Evolutionary conservation across 1,140 invertebrate genomes (phyloP), one percentile per base, ranked within the genome.

Genomic region (Sarcophaga bullata): DNA sequence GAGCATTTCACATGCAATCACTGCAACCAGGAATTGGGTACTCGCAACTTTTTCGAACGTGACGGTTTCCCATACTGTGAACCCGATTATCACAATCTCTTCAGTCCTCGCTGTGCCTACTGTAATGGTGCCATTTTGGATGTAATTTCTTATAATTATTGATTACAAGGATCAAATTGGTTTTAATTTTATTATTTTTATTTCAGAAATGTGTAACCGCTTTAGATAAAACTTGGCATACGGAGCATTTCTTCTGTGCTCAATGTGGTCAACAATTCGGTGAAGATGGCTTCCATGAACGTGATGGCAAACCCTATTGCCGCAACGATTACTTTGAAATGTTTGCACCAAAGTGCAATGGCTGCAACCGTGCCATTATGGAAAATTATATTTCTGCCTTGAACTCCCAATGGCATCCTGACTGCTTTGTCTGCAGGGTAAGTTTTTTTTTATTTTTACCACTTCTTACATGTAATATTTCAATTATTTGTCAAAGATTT

Each of bases 341-440:
- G 95, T 99, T 99, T 91, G 98, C 98, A 3, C 98, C 98, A 0
- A 99, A 99, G 90, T 99, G 98, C 91, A 98, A 97, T 17, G 97
- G 98, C 19, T 99, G 99, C 92, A 95, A 95, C 86, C 94, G 96
- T 52, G 96, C 99, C 75, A 99, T 99, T 86, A 98, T 98, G 94
- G 98, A 99, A 90, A 99, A 99, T 91, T 99, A 99, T 90, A 99
- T 99, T 87, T 98, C 98, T 2, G 98, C 98, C 13, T 91, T 99
- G 73, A 99, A 98, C 90, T 94, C 95, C 82, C 98, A 99, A 90
- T 99, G 98, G 98, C 99, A 99, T 93, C 97, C 98, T 11, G 97
- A 99, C 90, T 99, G 99, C 91, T 99, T 99, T 92, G 98, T 99
- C 83, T 99, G 99, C 94, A 95, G 97, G 95, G 98, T 99, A 94